Percentiles rank a stretch among this genome's conserved stretches.
Evolutionary conservation across 1,140 invertebrate species (phyloP).

Genomic region (Drosophila albomicans): DNA sequence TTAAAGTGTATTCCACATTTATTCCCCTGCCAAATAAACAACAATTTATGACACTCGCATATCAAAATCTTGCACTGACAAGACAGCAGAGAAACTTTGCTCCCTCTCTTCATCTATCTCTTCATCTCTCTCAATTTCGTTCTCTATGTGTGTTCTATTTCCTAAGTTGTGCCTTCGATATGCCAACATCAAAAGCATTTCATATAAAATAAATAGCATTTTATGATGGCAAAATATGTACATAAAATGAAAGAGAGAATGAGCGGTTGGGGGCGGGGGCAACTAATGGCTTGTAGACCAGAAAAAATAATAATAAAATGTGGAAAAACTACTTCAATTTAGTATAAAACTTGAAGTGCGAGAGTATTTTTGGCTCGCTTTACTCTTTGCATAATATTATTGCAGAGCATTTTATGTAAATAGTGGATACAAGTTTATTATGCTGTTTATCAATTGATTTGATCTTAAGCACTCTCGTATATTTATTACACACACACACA

Average conservation of each 20-base stretch:
- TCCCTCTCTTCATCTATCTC: background rate
- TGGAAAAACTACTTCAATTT: conserved; percentile 57
- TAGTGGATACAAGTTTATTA: conserved; percentile 81
- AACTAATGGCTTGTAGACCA: conserved; percentile 38
- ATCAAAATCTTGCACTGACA: conserved; percentile 48
- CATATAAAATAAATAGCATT: conserved; percentile 72
- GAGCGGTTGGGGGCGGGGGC: background rate
- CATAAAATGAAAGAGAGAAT: background rate
- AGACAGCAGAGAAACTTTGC: conserved; percentile 27
- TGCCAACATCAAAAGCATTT: conserved; percentile 68
- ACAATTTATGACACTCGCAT: conserved; percentile 50
- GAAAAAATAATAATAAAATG: conserved; percentile 13
- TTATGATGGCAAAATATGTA: conserved; percentile 70
- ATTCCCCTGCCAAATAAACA: conserved; percentile 38
- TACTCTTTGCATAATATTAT: conserved; percentile 69
- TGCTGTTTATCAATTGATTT: conserved; percentile 82
- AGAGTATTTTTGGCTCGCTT: conserved; percentile 32
- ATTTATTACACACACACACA: conserved; percentile 67
- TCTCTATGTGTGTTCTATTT: conserved; percentile 19
- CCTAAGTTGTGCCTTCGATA: conserved; percentile 41
- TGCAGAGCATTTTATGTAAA: conserved; percentile 70
- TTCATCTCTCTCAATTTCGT: background rate
- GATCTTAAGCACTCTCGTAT: conserved; percentile 80
- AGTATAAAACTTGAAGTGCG: conserved; percentile 50
- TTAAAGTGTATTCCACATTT: conserved; percentile 13